Base-by-base conservation (phyloP, 2,113 vertebrate species). In the Ochotona princeps region DNA sequence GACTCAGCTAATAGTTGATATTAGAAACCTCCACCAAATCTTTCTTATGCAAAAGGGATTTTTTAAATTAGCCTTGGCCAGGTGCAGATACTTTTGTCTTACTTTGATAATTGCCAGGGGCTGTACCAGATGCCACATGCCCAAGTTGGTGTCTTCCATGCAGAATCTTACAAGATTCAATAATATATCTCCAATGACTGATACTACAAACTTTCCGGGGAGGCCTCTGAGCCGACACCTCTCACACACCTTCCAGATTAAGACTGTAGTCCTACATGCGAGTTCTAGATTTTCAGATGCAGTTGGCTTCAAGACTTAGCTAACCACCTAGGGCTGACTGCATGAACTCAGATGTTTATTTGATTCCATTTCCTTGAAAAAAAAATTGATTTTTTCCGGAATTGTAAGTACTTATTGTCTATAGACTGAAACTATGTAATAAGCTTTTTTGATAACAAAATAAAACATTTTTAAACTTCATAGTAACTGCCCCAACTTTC, bases 221-320 rank as follows among this genome's bases (percentile, higher is more conserved):
- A 70, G 60, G 8, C 8, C 20, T 88, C 17, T 26, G 70, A 66
- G 11, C 8, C 87, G 10, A 81, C 17, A n/a, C 2, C 11, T 65
- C 25, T 49, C 54, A 67, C 1, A 72, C 15, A 90, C 38, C 4
- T 72, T 87, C 26, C 73, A 87, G 21, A 49, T 12, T 80, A 93
- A 70, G 89, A 30, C 18, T 66, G 13, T 26, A 65, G 69, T 49
- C 2, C 20, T 35, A 83, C 47, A 57, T 47, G 38, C 28, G 23
- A 88, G 51, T 89, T 66, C n/a, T 60, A 60, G 38, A 74, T 70
- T 83, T 54, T 89, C 14, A 13, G 28, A 90, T 38, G 54, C 0
- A 15, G 12, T 75, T 2, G 28, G 7, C 32, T 74, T 93, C 15
- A 60, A 83, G 73, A 94, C 84, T 84, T 84, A 94, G 87, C 80